Evolutionary conservation across 2,113 vertebrate species (phyloP).

Genomic region (Brachyhypopomus gauderio): DNA sequence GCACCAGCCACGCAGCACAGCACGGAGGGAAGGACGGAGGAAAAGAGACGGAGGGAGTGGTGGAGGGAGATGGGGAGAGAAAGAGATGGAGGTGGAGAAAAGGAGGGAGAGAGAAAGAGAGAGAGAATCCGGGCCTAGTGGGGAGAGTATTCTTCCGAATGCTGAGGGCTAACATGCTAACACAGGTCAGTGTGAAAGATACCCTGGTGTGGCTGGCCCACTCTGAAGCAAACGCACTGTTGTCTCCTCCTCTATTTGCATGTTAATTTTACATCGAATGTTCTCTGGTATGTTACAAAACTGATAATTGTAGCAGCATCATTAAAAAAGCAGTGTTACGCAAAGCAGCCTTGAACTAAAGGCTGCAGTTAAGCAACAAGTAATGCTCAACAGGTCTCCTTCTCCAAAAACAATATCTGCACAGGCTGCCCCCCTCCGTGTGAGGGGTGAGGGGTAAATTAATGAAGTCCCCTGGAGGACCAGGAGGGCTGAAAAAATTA

Average conservation of each 20-base stretch:
- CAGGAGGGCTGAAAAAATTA: constrained; percentile 44
- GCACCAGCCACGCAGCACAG: neutral
- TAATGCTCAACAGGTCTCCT: constrained; percentile 29
- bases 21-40: neutral
- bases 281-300: no score
- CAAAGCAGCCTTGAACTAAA: constrained; percentile 9
- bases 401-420: constrained; percentile 35
- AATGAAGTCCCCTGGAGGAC: constrained; percentile 42
- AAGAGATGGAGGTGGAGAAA: no score
- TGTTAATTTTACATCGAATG: no score
- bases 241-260: no score
- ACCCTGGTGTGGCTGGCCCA: neutral
- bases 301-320: no score
- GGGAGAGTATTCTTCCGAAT: neutral
- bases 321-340: neutral
- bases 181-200: neutral
- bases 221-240: no score
- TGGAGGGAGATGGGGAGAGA: neutral
- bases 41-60: neutral
- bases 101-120: neutral
- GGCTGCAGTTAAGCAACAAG: constrained; percentile 9
- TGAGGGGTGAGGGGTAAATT: constrained; percentile 44
- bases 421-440: constrained; percentile 22
- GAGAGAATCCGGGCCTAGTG: neutral
- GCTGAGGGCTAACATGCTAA: neutral